A percentile compares a stretch with the other conserved stretches of the same genome.
Conservation (phyloP, 2,888 invertebrate species). For the Lithophane ornitopus region DNA sequence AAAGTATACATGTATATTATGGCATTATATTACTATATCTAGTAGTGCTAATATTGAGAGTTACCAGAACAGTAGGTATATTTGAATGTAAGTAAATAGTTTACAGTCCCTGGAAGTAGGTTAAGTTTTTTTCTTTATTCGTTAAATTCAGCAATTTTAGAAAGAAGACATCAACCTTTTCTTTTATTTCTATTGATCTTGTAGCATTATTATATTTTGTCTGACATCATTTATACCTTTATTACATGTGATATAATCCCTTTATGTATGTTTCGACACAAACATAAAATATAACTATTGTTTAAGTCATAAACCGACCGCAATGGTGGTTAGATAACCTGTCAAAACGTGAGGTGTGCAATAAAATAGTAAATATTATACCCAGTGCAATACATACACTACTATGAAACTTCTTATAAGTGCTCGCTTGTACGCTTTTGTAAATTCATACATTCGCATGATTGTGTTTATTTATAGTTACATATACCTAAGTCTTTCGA, state of each 20-base stretch:
- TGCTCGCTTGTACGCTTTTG: constrained; percentile 50
- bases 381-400: constrained; percentile 44
- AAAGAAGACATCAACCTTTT: not conserved
- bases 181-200: not conserved
- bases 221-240: constrained; percentile 12
- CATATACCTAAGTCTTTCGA: constrained; percentile 29
- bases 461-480: constrained; percentile 47
- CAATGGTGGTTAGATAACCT: constrained; percentile 1
- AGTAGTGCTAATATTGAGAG: not conserved
- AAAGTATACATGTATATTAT: not conserved
- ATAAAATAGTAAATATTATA: constrained; percentile 16
- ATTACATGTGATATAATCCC: too few species aligned
- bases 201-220: constrained; percentile 1
- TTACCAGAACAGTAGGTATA: constrained; percentile 13
- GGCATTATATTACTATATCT: constrained; percentile 11
- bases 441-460: constrained; percentile 48
- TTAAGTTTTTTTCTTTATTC: not conserved
- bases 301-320: constrained; percentile 20
- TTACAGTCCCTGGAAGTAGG: constrained; percentile 6
- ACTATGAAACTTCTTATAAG: constrained; percentile 4
- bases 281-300: constrained; percentile 11
- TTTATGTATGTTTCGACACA: constrained; percentile 2
- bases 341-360: not conserved
- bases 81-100: constrained; percentile 43
- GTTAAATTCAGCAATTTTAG: not conserved